Evolutionary conservation across 2,797 vertebrate genomes (phyloP).

Genomic region (Pteronotus mesoamericanus): DNA sequence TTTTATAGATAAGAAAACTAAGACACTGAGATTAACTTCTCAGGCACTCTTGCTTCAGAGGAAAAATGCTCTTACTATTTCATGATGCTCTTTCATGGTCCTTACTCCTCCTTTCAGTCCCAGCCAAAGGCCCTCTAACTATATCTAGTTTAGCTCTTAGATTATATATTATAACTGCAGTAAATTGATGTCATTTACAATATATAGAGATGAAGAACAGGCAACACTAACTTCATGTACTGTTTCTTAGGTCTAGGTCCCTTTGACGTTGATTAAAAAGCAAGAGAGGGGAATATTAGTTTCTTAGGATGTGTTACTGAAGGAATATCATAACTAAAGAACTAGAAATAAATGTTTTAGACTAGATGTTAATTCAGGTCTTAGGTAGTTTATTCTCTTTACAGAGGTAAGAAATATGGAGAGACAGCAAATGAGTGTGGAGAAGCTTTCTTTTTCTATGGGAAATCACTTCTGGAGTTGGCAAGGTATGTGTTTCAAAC

Average conservation of each 20-base stretch:
- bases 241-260: neutral
- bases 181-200: neutral
- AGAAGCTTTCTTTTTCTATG: conserved; percentile 96
- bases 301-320: neutral
- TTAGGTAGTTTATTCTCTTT: conserved; percentile 62
- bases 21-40: neutral
- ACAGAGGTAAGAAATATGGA: conserved; percentile 92
- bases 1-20: neutral
- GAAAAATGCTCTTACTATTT: neutral
- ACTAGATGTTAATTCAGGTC: conserved; percentile 15
- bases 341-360: neutral
- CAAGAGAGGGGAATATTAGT: neutral
- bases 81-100: neutral
- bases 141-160: neutral
- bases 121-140: neutral
- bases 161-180: neutral
- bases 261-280: neutral
- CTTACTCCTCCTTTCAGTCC: neutral
- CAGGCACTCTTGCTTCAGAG: neutral
- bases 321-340: neutral
- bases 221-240: neutral
- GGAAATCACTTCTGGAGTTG: conserved; percentile 95
- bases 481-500: conserved; percentile 87
- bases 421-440: conserved; percentile 98
- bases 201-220: neutral